A percentile compares a stretch with the other conserved stretches of the same genome.
Conservation (phyloP, 2,888 invertebrate genomes). For the Deroplatys truncata region DNA sequence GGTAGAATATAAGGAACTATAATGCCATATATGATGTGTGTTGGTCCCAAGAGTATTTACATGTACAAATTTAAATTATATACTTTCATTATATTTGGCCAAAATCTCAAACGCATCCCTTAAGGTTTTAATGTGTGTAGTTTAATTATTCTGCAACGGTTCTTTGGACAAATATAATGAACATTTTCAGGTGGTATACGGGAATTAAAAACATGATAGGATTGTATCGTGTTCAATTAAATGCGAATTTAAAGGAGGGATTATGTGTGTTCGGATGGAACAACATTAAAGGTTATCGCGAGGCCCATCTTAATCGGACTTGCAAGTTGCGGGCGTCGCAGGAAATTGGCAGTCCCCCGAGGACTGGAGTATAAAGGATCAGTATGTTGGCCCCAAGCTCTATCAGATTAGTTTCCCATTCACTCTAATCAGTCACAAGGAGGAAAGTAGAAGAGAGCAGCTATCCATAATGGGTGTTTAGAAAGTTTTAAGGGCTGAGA, state of each 20-base stretch:
- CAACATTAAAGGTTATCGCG: neutral
- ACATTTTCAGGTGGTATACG: too few species aligned
- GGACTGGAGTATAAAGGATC: neutral
- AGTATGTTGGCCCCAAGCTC: neutral
- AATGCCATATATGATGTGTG: too few species aligned
- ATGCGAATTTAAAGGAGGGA: neutral
- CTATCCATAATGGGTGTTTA: neutral
- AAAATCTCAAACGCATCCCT: too few species aligned
- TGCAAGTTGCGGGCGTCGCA: neutral
- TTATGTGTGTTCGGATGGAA: neutral
- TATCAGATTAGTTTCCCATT: neutral
- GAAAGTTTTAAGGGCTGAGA: neutral
- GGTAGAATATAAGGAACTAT: too few species aligned
- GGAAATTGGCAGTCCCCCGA: neutral
- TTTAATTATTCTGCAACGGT: too few species aligned
- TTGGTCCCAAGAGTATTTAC: too few species aligned
- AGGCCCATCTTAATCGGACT: neutral
- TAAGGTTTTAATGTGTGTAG: too few species aligned
- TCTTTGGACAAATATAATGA: too few species aligned
- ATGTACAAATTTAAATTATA: too few species aligned
- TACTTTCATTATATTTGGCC: too few species aligned
- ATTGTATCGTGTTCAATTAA: neutral
- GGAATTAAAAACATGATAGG: too few species aligned
- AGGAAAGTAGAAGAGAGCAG: neutral
- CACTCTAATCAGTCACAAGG: neutral